Evolutionary conservation across 2,113 vertebrate species (phyloP).

Genomic region (Vombatus ursinus): DNA sequence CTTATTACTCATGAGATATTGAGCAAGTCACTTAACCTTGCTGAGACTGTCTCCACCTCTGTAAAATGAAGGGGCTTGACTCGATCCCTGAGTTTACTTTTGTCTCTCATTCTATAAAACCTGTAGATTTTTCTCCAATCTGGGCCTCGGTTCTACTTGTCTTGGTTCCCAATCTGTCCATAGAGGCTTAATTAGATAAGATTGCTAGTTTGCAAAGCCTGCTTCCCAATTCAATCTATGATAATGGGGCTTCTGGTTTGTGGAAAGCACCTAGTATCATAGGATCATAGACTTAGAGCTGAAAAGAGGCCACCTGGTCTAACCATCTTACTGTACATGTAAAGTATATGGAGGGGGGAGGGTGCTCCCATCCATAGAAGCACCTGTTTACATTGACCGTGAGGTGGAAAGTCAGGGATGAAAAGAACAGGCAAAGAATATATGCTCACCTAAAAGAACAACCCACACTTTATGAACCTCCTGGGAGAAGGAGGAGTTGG

Average conservation of each 20-base stretch:
- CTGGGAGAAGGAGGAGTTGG: neutral
- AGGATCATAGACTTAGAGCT: neutral
- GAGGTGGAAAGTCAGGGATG: neutral
- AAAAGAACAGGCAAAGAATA: neutral
- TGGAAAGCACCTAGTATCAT: neutral
- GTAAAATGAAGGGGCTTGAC: neutral
- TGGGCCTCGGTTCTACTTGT: neutral
- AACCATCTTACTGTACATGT: neutral
- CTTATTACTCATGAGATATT: neutral
- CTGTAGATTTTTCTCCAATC: neutral
- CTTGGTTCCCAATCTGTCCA: neutral
- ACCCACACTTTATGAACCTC: fast-evolving
- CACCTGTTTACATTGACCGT: neutral
- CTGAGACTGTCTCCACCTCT: neutral
- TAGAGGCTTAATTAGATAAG: neutral
- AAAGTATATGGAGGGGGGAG: too few species aligned
- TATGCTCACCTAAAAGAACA: neutral
- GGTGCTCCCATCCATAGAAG: neutral
- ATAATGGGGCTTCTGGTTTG: neutral
- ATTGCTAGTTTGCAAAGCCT: neutral
- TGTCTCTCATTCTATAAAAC: neutral
- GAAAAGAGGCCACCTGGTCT: neutral
- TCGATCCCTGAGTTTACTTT: neutral
- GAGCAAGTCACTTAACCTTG: neutral
- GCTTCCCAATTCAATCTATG: neutral